Base-by-base conservation (phyloP, 2,113 vertebrate genomes). In the Solenodon paradoxus region DNA sequence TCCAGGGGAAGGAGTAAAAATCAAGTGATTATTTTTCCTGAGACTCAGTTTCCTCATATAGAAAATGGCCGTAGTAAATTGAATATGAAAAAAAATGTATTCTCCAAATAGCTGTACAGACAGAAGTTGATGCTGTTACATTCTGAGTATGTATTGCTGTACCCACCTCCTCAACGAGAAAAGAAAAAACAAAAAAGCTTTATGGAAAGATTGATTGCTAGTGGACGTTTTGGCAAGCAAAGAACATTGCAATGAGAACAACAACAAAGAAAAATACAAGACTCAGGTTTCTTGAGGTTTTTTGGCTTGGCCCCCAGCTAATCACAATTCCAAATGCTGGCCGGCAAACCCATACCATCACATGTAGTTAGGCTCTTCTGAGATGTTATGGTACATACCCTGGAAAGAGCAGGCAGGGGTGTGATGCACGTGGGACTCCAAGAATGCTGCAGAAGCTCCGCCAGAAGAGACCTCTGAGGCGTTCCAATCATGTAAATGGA, bases 151-250 rank as follows among this genome's bases (percentile, higher is more conserved):
- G 55, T 26, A 96, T 86, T 82, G 72, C 82, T 51, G 32, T 95
- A 88, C 55, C 64, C 47, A 68, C 68, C 30, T 78, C 86, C 16
- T 92, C 82, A 66, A 90, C 88, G 61, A 61, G 49, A 79, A 96
- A 90, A 61, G 59, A 8, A 3, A 19, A 82, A 85, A 89, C 83
- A 80, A 72, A 90, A 57, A 97, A 94, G 79, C n/a, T 45, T 94
- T 94, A 51, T 61, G 66, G 90, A 82, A 96, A 96, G 92, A 96
- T 96, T 96, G 96, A 95, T 96, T 96, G 63, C 53, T 75, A 61
- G 85, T 80, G 93, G 68, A 96, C 92, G 7, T 95, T 98, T 96
- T 98, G 98, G 98, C 97, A 97, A 55, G 0, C 5, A 47, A 90
- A 40, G 47, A 71, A 24, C 53, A 94, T 42, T 13, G 28, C 38